Conservation (phyloP, 2,888 invertebrate species). For the Chromoteleia sp. region DNA sequence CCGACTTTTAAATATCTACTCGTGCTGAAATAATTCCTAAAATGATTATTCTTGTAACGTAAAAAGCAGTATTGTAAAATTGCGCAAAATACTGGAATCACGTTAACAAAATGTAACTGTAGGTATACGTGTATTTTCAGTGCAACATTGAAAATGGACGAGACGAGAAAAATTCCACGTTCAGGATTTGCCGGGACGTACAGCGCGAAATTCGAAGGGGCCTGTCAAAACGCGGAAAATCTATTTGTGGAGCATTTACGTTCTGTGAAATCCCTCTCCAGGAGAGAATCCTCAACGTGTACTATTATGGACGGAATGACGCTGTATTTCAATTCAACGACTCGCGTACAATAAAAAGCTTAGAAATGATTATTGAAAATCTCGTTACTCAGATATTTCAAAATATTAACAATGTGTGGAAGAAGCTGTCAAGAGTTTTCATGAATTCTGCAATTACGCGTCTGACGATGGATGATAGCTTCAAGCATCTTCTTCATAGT, state of each 20-base stretch:
- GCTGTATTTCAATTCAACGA: constrained; percentile 88
- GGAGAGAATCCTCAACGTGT: constrained; percentile 90
- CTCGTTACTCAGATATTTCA: constrained; percentile 92
- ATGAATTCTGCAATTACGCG: constrained; percentile 91
- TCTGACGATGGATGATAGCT: constrained; percentile 90
- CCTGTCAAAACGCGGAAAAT: constrained; percentile 90
- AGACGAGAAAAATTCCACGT: constrained; percentile 84
- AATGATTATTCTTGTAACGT: no score
- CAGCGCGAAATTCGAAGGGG: constrained; percentile 88
- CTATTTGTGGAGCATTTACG: constrained; percentile 89
- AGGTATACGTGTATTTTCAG: no score
- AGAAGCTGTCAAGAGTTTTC: constrained; percentile 92
- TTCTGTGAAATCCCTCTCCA: constrained; percentile 87
- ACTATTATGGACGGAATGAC: constrained; percentile 93
- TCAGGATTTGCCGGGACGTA: constrained; percentile 92
- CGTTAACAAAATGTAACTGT: no score
- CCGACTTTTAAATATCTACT: no score
- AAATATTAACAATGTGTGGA: constrained; percentile 91
- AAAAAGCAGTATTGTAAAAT: no score
- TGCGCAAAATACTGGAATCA: no score
- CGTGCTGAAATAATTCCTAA: no score
- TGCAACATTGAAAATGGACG: no score
- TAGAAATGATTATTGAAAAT: constrained; percentile 93
- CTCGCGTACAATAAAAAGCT: constrained; percentile 86
- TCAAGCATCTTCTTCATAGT: constrained; percentile 86